Percentiles rank a stretch among this genome's conserved stretches.
These are phyloP conservation scores for Tetranychus urticae DNA, from an alignment of 1,140 invertebrate genomes.

Conservation along the genomic window DNA sequence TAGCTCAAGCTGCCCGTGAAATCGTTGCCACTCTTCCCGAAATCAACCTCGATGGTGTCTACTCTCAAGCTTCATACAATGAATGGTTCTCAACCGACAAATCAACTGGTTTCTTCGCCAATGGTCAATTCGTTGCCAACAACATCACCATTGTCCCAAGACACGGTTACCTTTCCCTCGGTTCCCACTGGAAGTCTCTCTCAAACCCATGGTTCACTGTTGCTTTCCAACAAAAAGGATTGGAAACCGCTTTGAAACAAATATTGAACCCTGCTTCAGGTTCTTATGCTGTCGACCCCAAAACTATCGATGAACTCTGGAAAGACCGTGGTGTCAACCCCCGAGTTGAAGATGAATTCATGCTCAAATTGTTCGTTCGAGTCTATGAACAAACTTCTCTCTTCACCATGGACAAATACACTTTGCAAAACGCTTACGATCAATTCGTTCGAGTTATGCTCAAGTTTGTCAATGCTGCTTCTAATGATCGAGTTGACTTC, in stretches of 20 bases:
- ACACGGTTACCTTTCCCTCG: slow-evolving; percentile 5
- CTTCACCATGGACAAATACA: slow-evolving; percentile 7
- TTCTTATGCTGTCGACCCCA: background rate
- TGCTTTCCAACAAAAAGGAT: slow-evolving; percentile 9
- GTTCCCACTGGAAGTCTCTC: background rate
- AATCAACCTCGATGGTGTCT: background rate
- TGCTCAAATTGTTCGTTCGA: slow-evolving; percentile 9
- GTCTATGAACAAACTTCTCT: slow-evolving; percentile 11
- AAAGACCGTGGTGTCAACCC: background rate
- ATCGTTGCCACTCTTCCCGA: background rate
- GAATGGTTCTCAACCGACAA: background rate
- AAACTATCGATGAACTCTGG: background rate
- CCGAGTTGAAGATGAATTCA: slow-evolving; percentile 7
- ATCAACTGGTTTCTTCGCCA: background rate
- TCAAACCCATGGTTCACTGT: background rate
- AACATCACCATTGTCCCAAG: slow-evolving; percentile 6
- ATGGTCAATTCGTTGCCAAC: slow-evolving; percentile 4
- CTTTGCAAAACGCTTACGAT: slow-evolving; percentile 7
- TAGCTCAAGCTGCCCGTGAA: background rate
- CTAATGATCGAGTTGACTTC: background rate
- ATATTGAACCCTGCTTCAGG: background rate
- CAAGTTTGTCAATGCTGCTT: background rate
- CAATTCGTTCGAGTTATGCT: background rate
- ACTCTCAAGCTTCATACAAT: background rate
- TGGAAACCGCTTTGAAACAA: slow-evolving; percentile 3